Percentiles rank a stretch among this genome's conserved stretches.
Evolutionary conservation across 2,888 invertebrate genomes (phyloP).

Genomic region (Eilema griseolum): DNA sequence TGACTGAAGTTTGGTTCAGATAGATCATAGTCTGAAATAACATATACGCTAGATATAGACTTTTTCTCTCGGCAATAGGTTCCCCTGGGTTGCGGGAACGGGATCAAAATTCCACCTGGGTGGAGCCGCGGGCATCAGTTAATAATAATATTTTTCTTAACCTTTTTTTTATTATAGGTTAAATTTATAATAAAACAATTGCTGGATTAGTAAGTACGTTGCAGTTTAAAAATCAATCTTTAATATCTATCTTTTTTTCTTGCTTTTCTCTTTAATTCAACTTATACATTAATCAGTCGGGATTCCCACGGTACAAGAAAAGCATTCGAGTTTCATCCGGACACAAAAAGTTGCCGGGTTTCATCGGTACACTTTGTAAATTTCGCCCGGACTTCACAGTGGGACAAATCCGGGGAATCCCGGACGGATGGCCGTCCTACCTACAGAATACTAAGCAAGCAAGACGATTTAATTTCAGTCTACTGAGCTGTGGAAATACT

Average conservation of each 20-base stretch:
- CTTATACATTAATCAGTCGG: background rate
- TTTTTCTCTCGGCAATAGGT: too few species aligned
- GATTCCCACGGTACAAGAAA: slow-evolving; percentile 1
- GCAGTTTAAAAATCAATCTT: too few species aligned
- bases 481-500: background rate
- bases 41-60: too few species aligned
- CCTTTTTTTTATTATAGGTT: too few species aligned
- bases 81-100: too few species aligned
- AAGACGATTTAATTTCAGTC: background rate
- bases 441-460: background rate
- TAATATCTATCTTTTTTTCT: background rate
- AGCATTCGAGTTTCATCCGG: background rate
- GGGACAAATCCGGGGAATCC: slow-evolving; percentile 1
- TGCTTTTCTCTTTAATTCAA: background rate
- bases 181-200: too few species aligned
- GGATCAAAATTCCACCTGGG: too few species aligned
- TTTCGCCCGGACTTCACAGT: background rate
- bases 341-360: slow-evolving; percentile 2
- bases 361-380: background rate
- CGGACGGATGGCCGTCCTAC: background rate
- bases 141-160: too few species aligned
- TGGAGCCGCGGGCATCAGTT: too few species aligned
- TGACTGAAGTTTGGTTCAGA: too few species aligned
- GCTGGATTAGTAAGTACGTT: too few species aligned
- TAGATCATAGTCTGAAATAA: too few species aligned